These are phyloP conservation scores for Nibea coibor DNA, from an alignment of 2,113 vertebrate genomes.

Conservation along the genomic window DNA sequence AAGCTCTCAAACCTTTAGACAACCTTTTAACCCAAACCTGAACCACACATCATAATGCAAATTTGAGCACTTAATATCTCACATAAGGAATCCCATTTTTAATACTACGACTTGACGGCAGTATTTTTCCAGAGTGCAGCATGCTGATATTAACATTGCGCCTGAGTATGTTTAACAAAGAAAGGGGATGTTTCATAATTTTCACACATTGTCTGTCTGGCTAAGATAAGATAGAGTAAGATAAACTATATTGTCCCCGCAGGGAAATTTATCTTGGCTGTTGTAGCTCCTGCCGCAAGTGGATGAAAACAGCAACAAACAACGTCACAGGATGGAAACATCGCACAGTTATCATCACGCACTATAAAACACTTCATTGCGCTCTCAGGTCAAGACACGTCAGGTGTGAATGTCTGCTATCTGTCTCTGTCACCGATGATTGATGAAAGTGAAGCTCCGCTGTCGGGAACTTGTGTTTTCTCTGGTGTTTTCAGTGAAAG, in stretches of 20 bases:
- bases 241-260: conserved; percentile 32
- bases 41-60: not conserved
- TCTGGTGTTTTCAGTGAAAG: conserved; percentile 70
- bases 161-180: not conserved
- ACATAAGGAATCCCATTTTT: not conserved
- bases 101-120: not conserved
- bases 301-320: conserved; percentile 32
- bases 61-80: not conserved
- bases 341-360: conserved; percentile 11
- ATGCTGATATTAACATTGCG: conserved; percentile 3
- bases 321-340: conserved; percentile 14
- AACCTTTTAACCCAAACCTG: not conserved
- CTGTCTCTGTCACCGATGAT: conserved; percentile 52
- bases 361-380: conserved; percentile 14
- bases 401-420: not conserved
- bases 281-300: not conserved
- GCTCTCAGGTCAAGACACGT: not conserved
- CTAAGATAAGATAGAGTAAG: conserved; percentile 41
- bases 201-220: conserved; percentile 37
- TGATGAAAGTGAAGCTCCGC: conserved; percentile 55
- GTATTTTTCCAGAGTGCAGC: not conserved
- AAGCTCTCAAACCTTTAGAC: not conserved
- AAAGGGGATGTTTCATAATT: conserved; percentile 19
- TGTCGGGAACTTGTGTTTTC: conserved; percentile 60
- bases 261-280: conserved; percentile 44